A percentile compares a stretch with the other conserved stretches of the same genome.
Conservation (phyloP, 2,113 vertebrate species). For the Pipra filicauda region DNA sequence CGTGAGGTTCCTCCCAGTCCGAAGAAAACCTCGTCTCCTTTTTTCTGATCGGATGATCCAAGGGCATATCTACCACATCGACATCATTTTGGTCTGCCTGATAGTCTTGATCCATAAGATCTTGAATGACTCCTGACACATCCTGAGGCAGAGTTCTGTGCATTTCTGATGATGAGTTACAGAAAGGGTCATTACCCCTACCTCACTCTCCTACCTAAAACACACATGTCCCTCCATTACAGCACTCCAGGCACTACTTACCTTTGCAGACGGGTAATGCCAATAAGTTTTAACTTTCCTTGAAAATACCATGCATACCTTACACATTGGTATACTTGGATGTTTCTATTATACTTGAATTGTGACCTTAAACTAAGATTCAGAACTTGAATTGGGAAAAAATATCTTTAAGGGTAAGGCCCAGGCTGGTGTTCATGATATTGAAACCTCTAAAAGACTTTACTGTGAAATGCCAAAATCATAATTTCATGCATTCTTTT, state of each 20-base stretch:
- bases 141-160: not conserved
- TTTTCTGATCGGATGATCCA: not conserved
- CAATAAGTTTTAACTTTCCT: not conserved
- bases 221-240: accelerated
- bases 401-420: not conserved
- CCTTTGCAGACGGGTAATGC: not conserved
- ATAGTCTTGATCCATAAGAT: not conserved
- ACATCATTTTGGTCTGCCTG: not conserved
- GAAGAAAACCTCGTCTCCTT: not conserved
- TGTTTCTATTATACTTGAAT: not conserved
- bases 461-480: not conserved
- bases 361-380: not conserved
- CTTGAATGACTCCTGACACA: not conserved
- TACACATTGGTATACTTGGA: not conserved
- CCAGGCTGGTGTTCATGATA: not conserved
- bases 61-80: too few relatives aligned
- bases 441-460: not conserved
- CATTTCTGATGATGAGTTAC: not conserved
- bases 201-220: not conserved
- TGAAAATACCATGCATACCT: not conserved
- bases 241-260: not conserved
- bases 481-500: not conserved
- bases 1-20: not conserved
- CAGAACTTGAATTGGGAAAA: not conserved
- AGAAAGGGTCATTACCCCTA: accelerated